A percentile compares a stretch with the other conserved stretches of the same genome.
Evolutionary conservation across 2,888 invertebrate species (phyloP).

Genomic region (Apantesis nais): DNA sequence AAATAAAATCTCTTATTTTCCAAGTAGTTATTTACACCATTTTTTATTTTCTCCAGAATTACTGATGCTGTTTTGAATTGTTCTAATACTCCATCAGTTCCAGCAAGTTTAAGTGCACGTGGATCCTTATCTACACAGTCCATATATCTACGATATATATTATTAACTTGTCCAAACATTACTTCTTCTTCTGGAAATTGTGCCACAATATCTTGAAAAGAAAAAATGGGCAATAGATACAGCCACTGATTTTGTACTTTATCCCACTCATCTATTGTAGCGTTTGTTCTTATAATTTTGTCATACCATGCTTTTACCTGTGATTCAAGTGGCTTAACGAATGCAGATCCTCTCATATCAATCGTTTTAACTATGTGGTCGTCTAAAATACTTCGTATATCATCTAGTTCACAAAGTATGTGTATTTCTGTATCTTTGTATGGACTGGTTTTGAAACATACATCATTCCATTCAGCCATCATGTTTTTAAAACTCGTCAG

Average conservation of each 20-base stretch:
- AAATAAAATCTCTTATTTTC: slow-evolving; percentile 94
- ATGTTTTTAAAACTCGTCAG: slow-evolving; percentile 91
- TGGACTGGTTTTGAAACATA: slow-evolving; percentile 88
- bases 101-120: slow-evolving; percentile 88
- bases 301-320: slow-evolving; percentile 91
- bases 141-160: slow-evolving; percentile 89
- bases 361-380: slow-evolving; percentile 94
- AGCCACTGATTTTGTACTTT: slow-evolving; percentile 95
- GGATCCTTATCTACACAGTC: slow-evolving; percentile 86
- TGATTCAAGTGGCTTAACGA: slow-evolving; percentile 92
- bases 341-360: slow-evolving; percentile 94
- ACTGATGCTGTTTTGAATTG: slow-evolving; percentile 88
- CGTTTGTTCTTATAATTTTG: slow-evolving; percentile 88
- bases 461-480: slow-evolving; percentile 92
- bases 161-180: slow-evolving; percentile 91
- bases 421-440: slow-evolving; percentile 90
- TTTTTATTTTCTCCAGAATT: slow-evolving; percentile 92
- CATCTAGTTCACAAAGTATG: slow-evolving; percentile 90
- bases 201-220: slow-evolving; percentile 93
- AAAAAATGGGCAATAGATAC: slow-evolving; percentile 94
- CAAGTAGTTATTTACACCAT: slow-evolving; percentile 92
- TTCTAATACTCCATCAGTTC: slow-evolving; percentile 89
- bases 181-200: slow-evolving; percentile 95
- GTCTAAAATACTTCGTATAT: slow-evolving; percentile 91
- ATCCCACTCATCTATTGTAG: slow-evolving; percentile 93